A percentile compares a stretch with the other conserved stretches of the same genome.
phyloP scores from a whole-genome alignment of 2,113 vertebrate species.

The Austrofundulus limnaeus region DNA sequence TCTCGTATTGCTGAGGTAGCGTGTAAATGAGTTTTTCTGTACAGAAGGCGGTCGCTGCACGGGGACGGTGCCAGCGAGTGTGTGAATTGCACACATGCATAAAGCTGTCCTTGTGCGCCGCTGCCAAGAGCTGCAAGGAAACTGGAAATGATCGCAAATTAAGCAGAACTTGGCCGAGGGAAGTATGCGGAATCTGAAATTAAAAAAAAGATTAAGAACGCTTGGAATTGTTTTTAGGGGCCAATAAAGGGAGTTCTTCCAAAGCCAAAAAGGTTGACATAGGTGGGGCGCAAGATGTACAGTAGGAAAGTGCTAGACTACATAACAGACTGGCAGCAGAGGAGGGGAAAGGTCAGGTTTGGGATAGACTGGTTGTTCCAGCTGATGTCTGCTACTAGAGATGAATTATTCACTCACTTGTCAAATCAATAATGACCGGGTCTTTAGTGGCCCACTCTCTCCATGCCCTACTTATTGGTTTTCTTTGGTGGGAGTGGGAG shows the following conservation, averaged over 20 bases:
- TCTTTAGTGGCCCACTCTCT: conserved; percentile 68
- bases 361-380: conserved; percentile 53
- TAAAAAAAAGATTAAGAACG: conserved; percentile 67
- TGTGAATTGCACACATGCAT: conserved; percentile 75
- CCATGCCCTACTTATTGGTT: conserved; percentile 72
- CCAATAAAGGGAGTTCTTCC: conserved; percentile 58
- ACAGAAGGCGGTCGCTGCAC: conserved; percentile 64
- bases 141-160: conserved; percentile 76
- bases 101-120: conserved; percentile 73
- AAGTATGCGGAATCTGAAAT: conserved; percentile 69
- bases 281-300: conserved; percentile 18
- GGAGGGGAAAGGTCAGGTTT: conserved; percentile 42
- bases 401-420: conserved; percentile 80
- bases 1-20: conserved; percentile 56
- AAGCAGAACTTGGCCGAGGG: conserved; percentile 67
- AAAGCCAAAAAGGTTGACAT: conserved; percentile 23
- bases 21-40: conserved; percentile 66
- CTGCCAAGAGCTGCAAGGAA: conserved; percentile 73
- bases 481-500: conserved; percentile 24
- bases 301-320: conserved; percentile 27
- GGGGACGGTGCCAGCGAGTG: conserved; percentile 67
- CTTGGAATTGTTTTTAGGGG: conserved; percentile 63
- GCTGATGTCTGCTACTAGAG: conserved; percentile 72
- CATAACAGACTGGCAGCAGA: conserved; percentile 22
- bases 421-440: conserved; percentile 76